Conservation (phyloP, 2,797 vertebrate species). For the Notoglanidium macrostoma region DNA sequence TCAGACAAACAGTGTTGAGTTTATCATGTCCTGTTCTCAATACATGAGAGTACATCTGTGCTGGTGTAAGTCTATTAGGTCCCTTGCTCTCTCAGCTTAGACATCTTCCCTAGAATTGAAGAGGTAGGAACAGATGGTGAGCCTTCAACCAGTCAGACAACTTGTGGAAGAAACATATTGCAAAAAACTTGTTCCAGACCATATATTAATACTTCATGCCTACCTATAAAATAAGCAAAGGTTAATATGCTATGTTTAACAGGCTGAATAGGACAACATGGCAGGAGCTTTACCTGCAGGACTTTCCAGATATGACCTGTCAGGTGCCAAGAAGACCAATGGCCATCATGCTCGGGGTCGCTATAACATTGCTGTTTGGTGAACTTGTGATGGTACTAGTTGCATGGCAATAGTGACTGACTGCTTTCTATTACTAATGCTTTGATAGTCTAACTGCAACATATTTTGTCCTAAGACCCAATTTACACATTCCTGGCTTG, state of each 20-base stretch:
- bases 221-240: not conserved
- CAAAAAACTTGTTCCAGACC: not conserved
- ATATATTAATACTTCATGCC: constrained; percentile 1
- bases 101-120: constrained; percentile 30
- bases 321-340: not conserved
- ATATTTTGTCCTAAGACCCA: not conserved
- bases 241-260: not conserved
- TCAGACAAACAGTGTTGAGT: not conserved
- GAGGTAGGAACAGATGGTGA: constrained; percentile 35
- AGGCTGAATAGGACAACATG: not conserved
- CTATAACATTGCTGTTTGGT: not conserved
- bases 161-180: constrained; percentile 4
- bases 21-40: constrained; percentile 28
- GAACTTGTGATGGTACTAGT: constrained; percentile 10
- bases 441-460: not conserved
- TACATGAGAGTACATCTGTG: constrained; percentile 11
- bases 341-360: not conserved
- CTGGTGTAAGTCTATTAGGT: constrained; percentile 26
- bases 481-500: not conserved
- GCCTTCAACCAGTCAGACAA: constrained; percentile 19
- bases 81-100: not conserved
- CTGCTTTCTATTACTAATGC: not conserved
- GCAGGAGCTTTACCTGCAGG: not conserved
- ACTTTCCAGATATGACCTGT: not conserved
- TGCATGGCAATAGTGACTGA: constrained; percentile 18